Base-by-base conservation (phyloP, 1,140 invertebrate genomes). In the Habropoda laboriosa region DNA sequence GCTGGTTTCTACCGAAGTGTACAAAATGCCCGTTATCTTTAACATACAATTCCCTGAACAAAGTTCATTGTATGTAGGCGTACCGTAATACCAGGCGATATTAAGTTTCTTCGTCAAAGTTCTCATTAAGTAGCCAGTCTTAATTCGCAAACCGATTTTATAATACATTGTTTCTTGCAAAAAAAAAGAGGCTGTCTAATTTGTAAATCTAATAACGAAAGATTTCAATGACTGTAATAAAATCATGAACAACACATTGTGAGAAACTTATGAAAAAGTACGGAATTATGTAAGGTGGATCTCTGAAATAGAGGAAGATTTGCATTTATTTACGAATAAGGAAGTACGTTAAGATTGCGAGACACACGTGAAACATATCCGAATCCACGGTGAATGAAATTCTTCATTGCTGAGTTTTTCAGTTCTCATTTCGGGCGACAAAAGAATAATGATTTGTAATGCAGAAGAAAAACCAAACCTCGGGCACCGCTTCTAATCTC, bases 71-170 rank as follows among this genome's bases (percentile, higher is more conserved):
- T 71, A 32, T 60, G 35, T 40, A 49, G 42, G 66, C 18, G 53
- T 49, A 78, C 55, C 24, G 45, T 71, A 71, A 78, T 78, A 78
- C 55, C 66, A 24, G 32, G 42, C 67, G 75, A 78, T 78, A 78
- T 78, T 78, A 78, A 78, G 71, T 71, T 77, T 77, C 67, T 71
- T 78, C 67, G 42, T 71, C 66, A 78, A 78, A 42, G 47, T 71
- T 71, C 55, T 78, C 55, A 78, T 78, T 78, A 71, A 71, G 35
- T 8, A 78, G 66, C 61, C 66, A 70, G 24, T 35, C 32, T 77
- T 70, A 38, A 70, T 49, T 77, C 66, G 32, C 63, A 0, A 32
- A 57, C 30, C 24, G 18, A 47, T 77, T 68, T n/a, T 13, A 27
- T 24, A 42, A n/a, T n/a, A n/a, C n/a, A n/a, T n/a, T n/a, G n/a